Evolutionary conservation across 2,113 vertebrate genomes (phyloP).

Genomic region (Cariama cristata): DNA sequence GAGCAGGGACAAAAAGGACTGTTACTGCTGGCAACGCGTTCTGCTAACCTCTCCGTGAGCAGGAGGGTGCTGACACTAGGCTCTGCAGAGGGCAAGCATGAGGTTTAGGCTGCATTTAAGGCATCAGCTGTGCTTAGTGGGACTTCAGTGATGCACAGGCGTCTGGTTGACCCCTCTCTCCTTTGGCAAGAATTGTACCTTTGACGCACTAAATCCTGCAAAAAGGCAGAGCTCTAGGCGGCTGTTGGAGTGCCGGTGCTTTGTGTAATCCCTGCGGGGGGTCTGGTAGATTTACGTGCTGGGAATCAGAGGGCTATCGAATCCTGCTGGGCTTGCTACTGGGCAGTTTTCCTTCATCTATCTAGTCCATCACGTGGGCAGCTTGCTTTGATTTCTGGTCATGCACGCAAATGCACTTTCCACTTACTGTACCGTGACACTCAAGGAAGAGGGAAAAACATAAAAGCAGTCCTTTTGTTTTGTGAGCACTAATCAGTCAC

Average conservation of each 20-base stretch:
- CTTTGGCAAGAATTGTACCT: background rate
- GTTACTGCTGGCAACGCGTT: background rate
- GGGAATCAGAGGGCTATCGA: background rate
- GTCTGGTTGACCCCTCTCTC: background rate
- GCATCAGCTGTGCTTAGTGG: background rate
- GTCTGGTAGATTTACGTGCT: background rate
- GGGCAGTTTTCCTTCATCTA: background rate
- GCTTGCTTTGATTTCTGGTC: background rate
- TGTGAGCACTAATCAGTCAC: background rate
- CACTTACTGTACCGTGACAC: background rate
- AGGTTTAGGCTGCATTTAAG: background rate
- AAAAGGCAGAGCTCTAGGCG: background rate
- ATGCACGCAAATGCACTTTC: background rate
- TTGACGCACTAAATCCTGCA: background rate
- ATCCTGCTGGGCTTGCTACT: background rate
- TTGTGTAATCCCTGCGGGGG: background rate
- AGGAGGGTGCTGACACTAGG: background rate
- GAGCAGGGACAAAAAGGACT: background rate
- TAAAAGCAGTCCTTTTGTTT: background rate
- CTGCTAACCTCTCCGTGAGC: background rate
- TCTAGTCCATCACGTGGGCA: background rate
- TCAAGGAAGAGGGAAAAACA: background rate
- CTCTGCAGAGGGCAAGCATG: accelerated
- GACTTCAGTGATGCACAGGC: accelerated
- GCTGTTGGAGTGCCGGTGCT: background rate